Evolutionary conservation across 2,888 invertebrate genomes (phyloP).

Genomic region (Nemotelus nigrinus): DNA sequence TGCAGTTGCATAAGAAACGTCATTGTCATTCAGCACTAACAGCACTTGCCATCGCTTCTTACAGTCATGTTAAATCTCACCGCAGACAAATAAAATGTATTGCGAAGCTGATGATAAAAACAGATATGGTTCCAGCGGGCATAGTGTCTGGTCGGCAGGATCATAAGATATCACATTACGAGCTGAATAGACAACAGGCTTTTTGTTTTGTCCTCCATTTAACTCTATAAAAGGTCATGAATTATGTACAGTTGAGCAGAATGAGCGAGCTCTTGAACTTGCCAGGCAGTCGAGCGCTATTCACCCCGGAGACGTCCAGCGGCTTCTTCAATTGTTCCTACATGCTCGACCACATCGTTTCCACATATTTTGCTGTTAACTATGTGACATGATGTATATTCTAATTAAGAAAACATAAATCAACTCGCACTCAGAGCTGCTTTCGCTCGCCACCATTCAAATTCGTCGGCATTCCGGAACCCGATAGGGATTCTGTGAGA

Average conservation of each 20-base stretch:
- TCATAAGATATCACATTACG: conserved; percentile 1
- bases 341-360: not conserved
- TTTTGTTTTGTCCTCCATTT: conserved; percentile 38
- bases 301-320: conserved; percentile 14
- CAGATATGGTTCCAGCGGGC: conserved; percentile 12
- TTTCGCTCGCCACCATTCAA: conserved; percentile 35
- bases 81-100: conserved; percentile 17
- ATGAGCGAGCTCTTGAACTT: conserved; percentile 8
- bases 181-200: conserved; percentile 40
- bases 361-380: conserved; percentile 42
- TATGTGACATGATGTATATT: conserved; percentile 49
- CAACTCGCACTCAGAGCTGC: conserved; percentile 42
- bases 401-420: conserved; percentile 51
- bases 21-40: not conserved
- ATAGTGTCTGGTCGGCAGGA: conserved; percentile 7
- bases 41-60: not conserved
- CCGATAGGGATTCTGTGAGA: conserved; percentile 29
- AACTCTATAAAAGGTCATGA: conserved; percentile 42
- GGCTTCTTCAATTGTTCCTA: not conserved
- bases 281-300: not conserved
- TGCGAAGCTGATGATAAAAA: conserved; percentile 36
- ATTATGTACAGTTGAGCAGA: conserved; percentile 29
- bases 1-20: too few relatives aligned
- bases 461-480: conserved; percentile 27
- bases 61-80: not conserved